phyloP scores from a whole-genome alignment of 2,113 vertebrate species.

The Sphaerodactylus townsendi region DNA sequence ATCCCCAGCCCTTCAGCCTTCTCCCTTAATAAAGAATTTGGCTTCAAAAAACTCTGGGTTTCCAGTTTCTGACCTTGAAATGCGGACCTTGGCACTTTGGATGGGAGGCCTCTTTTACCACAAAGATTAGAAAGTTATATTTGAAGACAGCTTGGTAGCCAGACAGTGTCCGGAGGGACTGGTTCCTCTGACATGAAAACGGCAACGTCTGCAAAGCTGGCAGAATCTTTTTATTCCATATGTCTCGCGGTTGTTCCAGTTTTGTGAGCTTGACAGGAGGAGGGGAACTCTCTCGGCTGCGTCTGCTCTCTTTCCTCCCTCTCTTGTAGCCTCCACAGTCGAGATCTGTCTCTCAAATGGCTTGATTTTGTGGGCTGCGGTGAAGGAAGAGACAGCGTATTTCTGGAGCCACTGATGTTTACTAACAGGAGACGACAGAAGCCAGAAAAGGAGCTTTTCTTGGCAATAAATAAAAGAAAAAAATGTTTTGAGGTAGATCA shows the following conservation, averaged over 20 bases:
- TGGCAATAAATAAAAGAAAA: slow-evolving; percentile 6
- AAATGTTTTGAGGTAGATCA: not conserved
- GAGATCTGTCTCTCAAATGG: not conserved
- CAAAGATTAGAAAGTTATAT: not conserved
- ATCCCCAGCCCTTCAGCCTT: not conserved
- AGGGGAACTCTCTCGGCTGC: not conserved
- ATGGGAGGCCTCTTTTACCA: not conserved
- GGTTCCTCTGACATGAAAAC: slow-evolving; percentile 20
- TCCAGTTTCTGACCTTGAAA: not conserved
- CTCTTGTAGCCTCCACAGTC: not conserved
- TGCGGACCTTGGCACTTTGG: not conserved
- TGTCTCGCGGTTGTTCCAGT: not conserved
- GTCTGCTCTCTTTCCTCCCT: not conserved
- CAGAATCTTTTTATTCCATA: not conserved
- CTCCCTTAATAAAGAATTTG: not conserved
- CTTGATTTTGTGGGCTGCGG: not conserved
- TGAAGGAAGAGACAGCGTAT: not conserved
- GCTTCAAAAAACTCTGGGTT: not conserved
- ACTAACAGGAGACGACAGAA: not conserved
- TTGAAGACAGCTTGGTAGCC: not conserved
- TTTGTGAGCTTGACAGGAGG: slow-evolving; percentile 8
- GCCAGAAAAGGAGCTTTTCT: not conserved
- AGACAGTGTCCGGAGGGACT: not conserved
- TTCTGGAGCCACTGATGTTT: not conserved
- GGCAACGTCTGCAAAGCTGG: not conserved